Percentiles rank a stretch among this genome's conserved stretches.
phyloP scores from a whole-genome alignment of 2,797 vertebrate genomes.

The Anabacerthia variegaticeps region DNA sequence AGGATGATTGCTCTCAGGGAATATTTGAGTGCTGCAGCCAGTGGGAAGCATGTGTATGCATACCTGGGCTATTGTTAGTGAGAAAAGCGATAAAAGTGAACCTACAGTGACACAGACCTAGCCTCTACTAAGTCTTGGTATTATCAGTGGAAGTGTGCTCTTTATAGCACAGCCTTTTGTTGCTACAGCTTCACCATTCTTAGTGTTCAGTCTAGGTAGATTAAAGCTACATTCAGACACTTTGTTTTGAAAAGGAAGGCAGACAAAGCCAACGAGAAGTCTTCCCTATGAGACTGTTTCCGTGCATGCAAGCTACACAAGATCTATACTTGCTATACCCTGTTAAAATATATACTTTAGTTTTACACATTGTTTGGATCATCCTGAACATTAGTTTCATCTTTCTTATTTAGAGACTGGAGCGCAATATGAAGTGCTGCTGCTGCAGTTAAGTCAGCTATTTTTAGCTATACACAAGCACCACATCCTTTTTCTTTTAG shows the following conservation, averaged over 20 bases:
- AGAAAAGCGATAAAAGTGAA: neutral
- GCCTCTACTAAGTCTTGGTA: neutral
- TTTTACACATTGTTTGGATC: neutral
- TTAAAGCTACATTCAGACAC: neutral
- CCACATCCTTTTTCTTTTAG: neutral
- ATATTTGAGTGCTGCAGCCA: neutral
- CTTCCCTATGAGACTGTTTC: neutral
- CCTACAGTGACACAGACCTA: neutral
- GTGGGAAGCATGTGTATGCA: neutral
- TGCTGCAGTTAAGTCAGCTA: neutral
- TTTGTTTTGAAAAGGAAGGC: neutral
- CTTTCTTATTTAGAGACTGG: neutral
- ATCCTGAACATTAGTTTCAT: neutral
- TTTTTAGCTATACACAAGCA: neutral
- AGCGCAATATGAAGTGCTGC: neutral
- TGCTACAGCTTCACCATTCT: neutral
- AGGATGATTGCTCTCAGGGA: neutral
- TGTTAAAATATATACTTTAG: neutral
- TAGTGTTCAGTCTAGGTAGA: neutral
- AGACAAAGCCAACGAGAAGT: neutral
- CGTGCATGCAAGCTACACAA: neutral
- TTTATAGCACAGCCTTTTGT: neutral
- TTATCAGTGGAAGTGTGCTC: neutral
- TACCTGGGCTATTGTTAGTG: neutral
- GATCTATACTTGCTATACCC: neutral